These are phyloP conservation scores for Pemphigus obesinymphae DNA, from an alignment of 1,140 invertebrate genomes.

Conservation along the genomic window DNA sequence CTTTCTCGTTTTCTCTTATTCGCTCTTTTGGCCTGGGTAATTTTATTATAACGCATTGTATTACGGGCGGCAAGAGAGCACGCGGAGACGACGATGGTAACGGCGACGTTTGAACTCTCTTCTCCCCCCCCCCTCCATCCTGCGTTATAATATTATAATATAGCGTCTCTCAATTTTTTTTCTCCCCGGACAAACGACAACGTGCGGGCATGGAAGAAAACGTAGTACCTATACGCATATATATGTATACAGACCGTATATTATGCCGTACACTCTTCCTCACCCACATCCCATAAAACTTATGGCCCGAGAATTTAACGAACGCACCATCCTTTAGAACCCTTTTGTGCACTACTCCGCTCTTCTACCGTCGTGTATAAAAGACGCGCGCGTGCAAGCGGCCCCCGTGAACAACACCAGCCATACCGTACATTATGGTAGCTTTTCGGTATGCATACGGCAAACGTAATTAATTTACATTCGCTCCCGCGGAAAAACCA, in stretches of 20 bases:
- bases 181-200: not conserved
- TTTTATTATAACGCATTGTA: slow-evolving; percentile 8
- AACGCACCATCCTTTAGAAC: not conserved
- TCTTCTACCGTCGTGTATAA: too few relatives aligned
- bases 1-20: not conserved
- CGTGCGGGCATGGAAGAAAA: not conserved
- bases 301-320: not conserved
- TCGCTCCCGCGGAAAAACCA: not conserved
- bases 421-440: too few relatives aligned
- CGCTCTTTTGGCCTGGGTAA: not conserved
- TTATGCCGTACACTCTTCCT: not conserved
- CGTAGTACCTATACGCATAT: not conserved
- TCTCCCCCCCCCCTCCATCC: too few relatives aligned
- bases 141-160: too few relatives aligned
- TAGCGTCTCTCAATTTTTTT: not conserved
- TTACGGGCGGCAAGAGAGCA: not conserved
- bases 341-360: not conserved
- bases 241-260: not conserved
- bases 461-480: not conserved
- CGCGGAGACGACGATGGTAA: not conserved
- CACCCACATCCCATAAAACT: too few relatives aligned
- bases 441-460: not conserved
- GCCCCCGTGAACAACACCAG: too few relatives aligned
- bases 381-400: too few relatives aligned
- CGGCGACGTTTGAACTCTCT: slow-evolving; percentile 31